Evolutionary conservation across 2,797 vertebrate genomes (phyloP), one percentile per base, ranked within the genome.

Genomic region (Phataginus tricuspis): DNA sequence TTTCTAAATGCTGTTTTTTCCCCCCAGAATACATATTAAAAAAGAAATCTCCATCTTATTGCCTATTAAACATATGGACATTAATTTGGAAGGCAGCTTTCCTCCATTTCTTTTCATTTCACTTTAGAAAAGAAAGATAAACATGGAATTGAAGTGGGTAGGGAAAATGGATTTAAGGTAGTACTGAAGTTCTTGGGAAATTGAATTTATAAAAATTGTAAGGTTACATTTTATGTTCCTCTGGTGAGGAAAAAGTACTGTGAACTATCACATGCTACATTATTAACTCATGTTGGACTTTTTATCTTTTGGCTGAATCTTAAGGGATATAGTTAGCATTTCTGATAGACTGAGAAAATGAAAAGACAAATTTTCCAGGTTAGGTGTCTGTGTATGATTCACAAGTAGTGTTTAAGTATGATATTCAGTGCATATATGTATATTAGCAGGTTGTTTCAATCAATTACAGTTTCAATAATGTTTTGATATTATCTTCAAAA

Each of bases 401-500:
- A 51, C 7, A 95, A 51, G 25, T 51, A 82, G 39, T 49, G 34
- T 55, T 61, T 82, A 88, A 77, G 2, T 86, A 31, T 78, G 16
- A 53, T 83, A 66, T 14, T 75, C 4, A 66, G 5, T 82, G 4
- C 16, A 42, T 31, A 8, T 55, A 61, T 85, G 11, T 68, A 31
- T 86, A 86, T 68, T 42, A 39, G 11, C 6, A 61, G 42, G 72
- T 51, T 92, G 61, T 92, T 97, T 93, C 75, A 92, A 95, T 23
- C 74, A 94, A 66, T 97, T 61, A 94, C n/a, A 86, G 66, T 86
- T 69, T 93, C 71, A 90, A 90, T n/a, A 77, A 59, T 86, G 39
- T 89, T 88, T 91, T 89, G n/a, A 29, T 94, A 31, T 39, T 96
- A 18, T 82, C 74, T 90, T 96, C 96, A 96, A 93, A 96, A 97